phyloP scores from a whole-genome alignment of 2,113 vertebrate species.

The Campylorhamphus procurvoides region DNA sequence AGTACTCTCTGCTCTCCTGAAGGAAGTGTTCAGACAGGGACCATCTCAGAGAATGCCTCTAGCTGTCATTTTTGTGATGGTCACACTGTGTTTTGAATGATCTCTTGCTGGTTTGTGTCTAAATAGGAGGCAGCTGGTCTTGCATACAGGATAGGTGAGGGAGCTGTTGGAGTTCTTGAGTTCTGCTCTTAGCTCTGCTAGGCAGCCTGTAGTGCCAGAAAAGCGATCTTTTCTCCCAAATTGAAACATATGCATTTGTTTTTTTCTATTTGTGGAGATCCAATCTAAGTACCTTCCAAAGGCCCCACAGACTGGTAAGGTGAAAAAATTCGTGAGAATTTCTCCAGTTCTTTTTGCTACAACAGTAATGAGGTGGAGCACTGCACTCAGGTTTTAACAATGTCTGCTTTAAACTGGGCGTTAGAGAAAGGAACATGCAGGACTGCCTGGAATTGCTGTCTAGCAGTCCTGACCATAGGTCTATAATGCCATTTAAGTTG shows the following conservation, averaged over 20 bases:
- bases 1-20: background rate
- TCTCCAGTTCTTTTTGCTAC: background rate
- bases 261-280: background rate
- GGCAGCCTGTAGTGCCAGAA: background rate
- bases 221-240: background rate
- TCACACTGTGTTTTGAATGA: background rate
- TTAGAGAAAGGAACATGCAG: background rate
- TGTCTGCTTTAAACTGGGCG: background rate
- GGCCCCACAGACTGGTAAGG: background rate
- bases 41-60: background rate
- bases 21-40: background rate
- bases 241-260: background rate
- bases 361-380: background rate
- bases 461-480: background rate
- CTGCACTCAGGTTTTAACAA: background rate
- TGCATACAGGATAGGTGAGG: background rate
- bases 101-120: background rate
- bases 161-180: background rate
- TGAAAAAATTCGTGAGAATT: background rate
- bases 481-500: background rate
- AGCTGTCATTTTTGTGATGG: background rate
- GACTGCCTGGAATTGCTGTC: background rate
- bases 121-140: background rate
- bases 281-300: background rate
- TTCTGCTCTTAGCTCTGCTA: background rate